A percentile compares a stretch with the other conserved stretches of the same genome.
These are phyloP conservation scores for Ametastegia equiseti DNA, from an alignment of 2,888 invertebrate genomes.

Conservation along the genomic window DNA sequence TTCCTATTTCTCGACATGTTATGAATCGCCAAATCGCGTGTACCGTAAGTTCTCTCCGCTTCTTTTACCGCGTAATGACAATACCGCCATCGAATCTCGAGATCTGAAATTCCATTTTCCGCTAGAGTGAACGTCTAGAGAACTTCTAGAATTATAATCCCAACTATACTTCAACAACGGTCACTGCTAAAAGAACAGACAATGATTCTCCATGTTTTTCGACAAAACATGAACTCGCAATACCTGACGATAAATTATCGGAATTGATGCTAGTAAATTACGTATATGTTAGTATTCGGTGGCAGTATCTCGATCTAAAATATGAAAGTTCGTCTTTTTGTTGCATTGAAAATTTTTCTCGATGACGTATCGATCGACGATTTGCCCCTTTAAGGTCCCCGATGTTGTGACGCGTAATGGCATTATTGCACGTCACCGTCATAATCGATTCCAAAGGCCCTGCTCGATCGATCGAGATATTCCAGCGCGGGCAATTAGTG, in stretches of 20 bases:
- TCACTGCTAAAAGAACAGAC: not conserved
- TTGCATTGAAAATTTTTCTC: not conserved
- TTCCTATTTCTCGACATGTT: not conserved
- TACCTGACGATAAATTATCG: too few relatives aligned
- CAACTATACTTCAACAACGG: not conserved
- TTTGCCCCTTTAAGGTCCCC: conserved; percentile 20
- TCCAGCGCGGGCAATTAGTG: conserved; percentile 60
- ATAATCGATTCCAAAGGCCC: conserved; percentile 70
- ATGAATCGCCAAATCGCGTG: conserved; percentile 9
- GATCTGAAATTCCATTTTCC: conserved; percentile 13
- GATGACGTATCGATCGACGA: conserved; percentile 35
- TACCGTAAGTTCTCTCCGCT: not conserved
- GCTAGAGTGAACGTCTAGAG: not conserved
- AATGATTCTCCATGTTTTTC: not conserved
- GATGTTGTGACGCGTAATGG: conserved; percentile 57
- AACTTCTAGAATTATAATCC: not conserved
- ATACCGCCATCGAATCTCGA: not conserved
- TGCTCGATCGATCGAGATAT: conserved; percentile 68
- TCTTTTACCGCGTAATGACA: not conserved
- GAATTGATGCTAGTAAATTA: not conserved
- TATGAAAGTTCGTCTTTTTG: not conserved
- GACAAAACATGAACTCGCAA: too few relatives aligned
- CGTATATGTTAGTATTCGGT: not conserved
- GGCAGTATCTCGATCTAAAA: not conserved
- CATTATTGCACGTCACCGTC: conserved; percentile 65